Evolutionary conservation across 2,888 invertebrate species (phyloP), one percentile per base, ranked within the genome.

Genomic region (Muscina levida): DNA sequence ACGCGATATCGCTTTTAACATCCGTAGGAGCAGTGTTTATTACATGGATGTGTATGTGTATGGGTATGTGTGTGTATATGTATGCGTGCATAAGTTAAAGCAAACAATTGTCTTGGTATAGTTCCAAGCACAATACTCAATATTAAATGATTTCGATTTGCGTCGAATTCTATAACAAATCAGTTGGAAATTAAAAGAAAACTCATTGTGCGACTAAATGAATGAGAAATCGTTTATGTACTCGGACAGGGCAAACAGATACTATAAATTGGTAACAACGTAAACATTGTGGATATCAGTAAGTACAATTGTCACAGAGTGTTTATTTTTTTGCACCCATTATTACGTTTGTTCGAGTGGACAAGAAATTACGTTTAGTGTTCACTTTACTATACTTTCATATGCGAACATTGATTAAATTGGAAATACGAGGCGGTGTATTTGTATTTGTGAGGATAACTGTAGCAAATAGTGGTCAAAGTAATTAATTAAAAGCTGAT

Each of bases 181-280:
- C 57, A 57, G 31, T 31, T 31, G 39, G 59, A 59, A 59, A 59
- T 59, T 59, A 59, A 59, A 59, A 59, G 37, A 15, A 57, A n/a
- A 15, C 15, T 15, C 17, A 46, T 46, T 46, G 46, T 46, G n/a
- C 37, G 31, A 57, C 57, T 57, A 57, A 39, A 56, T 31, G 31
- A 56, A 56, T 8, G 37, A n/a, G n/a, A n/a, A n/a, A n/a, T n/a
- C n/a, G n/a, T n/a, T n/a, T n/a, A n/a, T n/a, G n/a, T n/a, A n/a
- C n/a, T n/a, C n/a, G n/a, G n/a, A n/a, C 39, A 31, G 37, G 39
- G 39, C 11, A 37, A 59, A 56, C 13, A 17, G 37, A 59, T 59
- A 59, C 39, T 59, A 39, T 17, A 0, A 15, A 48, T 48, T 48
- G 37, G 59, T 1, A 59, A 17, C 39, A 24, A 19, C 8, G 26